phyloP scores from a whole-genome alignment of 1,140 invertebrate genomes.

The Cherax destructor region DNA sequence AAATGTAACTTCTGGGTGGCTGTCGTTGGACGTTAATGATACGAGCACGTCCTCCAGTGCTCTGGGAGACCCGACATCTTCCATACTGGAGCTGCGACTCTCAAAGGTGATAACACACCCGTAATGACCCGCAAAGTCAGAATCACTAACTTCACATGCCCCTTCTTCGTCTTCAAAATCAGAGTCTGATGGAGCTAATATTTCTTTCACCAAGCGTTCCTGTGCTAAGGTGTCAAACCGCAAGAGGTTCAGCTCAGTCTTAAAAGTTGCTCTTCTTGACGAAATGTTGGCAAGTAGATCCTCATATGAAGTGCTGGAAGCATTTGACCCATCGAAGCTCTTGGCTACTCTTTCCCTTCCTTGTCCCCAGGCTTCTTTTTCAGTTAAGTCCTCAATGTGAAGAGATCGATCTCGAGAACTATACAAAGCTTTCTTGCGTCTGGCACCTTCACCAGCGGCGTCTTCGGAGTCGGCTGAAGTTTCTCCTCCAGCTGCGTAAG shows the following conservation, averaged over 20 bases:
- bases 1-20: slow-evolving; percentile 34
- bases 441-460: slow-evolving; percentile 3
- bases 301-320: slow-evolving; percentile 15
- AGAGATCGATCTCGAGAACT: slow-evolving; percentile 11
- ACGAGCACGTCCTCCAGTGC: slow-evolving; percentile 70
- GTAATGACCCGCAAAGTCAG: slow-evolving; percentile 24
- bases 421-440: slow-evolving; percentile 13
- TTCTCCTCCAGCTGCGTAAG: slow-evolving; percentile 25
- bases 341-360: not conserved
- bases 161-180: slow-evolving; percentile 51
- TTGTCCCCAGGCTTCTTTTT: slow-evolving; percentile 27
- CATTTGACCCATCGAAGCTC: not conserved
- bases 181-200: slow-evolving; percentile 63
- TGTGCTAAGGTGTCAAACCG: slow-evolving; percentile 54
- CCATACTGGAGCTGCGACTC: slow-evolving; percentile 65
- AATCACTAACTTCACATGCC: slow-evolving; percentile 28
- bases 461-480: slow-evolving; percentile 47
- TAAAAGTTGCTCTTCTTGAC: slow-evolving; percentile 25
- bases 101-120: slow-evolving; percentile 71
- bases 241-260: slow-evolving; percentile 57
- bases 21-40: slow-evolving; percentile 68
- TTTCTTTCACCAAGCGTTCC: slow-evolving; percentile 49
- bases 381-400: slow-evolving; percentile 28
- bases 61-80: slow-evolving; percentile 67
- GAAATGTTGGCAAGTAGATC: slow-evolving; percentile 37